These are phyloP conservation scores for Melitaea athalia DNA, from an alignment of 2,888 invertebrate species.

Conservation along the genomic window DNA sequence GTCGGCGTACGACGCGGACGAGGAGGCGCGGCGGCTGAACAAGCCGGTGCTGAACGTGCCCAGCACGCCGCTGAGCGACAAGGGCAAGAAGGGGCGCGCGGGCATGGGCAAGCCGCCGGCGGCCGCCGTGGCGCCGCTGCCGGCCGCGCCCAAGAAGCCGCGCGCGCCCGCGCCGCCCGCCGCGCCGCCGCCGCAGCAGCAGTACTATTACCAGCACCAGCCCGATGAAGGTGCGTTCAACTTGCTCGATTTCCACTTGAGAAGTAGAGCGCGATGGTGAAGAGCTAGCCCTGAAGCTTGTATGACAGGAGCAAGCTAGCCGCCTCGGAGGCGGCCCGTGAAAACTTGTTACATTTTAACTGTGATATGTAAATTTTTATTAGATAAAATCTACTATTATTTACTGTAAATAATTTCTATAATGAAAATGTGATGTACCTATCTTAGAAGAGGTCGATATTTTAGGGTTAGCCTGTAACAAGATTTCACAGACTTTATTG, in stretches of 20 bases:
- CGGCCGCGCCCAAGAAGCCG: conserved; percentile 76
- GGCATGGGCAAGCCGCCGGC: conserved; percentile 61
- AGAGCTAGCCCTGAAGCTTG: conserved; percentile 83
- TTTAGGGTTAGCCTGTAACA: conserved; percentile 81
- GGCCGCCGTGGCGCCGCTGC: conserved; percentile 73
- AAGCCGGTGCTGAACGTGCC: conserved; percentile 80
- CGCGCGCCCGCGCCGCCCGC: conserved; percentile 72
- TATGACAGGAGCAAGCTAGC: conserved; percentile 83
- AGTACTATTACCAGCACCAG: conserved; percentile 82
- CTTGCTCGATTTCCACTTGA: conserved; percentile 82
- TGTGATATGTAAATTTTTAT: conserved; percentile 80
- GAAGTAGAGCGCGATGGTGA: conserved; percentile 83
- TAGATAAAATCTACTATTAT: conserved; percentile 79
- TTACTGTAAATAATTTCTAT: conserved; percentile 76
- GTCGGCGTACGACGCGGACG: conserved; percentile 83
- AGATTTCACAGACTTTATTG: conserved; percentile 79
- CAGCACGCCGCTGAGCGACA: conserved; percentile 73
- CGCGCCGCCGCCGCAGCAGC: conserved; percentile 77
- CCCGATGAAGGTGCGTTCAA: conserved; percentile 84
- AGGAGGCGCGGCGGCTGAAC: conserved; percentile 75
- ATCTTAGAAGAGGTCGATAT: conserved; percentile 68
- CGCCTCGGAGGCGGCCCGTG: conserved; percentile 72
- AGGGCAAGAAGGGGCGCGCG: conserved; percentile 70
- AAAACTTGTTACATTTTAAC: conserved; percentile 83
- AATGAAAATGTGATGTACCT: conserved; percentile 72